Evolutionary conservation across 1,140 invertebrate genomes (phyloP), one percentile per base, ranked within the genome.

Genomic region (Diorhabda elongata): DNA sequence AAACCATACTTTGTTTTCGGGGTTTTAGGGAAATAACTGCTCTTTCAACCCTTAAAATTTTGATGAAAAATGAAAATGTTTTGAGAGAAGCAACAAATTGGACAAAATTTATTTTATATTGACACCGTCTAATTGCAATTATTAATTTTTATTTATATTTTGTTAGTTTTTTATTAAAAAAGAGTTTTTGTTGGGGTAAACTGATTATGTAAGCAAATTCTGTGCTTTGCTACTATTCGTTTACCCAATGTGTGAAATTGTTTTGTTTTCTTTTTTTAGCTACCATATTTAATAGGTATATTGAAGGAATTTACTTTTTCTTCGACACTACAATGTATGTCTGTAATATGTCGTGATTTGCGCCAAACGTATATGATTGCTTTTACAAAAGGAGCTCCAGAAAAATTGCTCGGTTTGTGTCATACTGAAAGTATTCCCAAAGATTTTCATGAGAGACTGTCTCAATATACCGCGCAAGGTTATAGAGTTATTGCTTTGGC

Each of bases 281-380:
- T 69, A 58, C 74, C 70, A 43, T 81, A 72, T 71, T 84, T 93
- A 82, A 87, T 96, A 44, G 95, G 94, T 67, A 92, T 97, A 61
- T 84, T 97, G 3, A 85, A 92, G 11, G 90, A 96, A 81, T 97
- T 97, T 83, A 91, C 95, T 11, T 98, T 97, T 79, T 94, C 93
- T 0, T 97, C 95, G 0, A 89, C 86, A 47, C 84, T 95, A 44
- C 94, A 96, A 79, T 85, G 94, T 59, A 97, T 97, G 95, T 93
- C 92, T 75, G 95, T 97, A 2, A 93, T 98, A 61, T 92, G 92
- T 4, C 85, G 92, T 70, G 87, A 87, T 3, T 83, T 96, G 2
- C 90, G 86, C 44, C 89, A 87, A n/a, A 84, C 87, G 47, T 86
- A 92, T 77, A 95, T 95, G 85, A 88, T 91, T 71, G 85, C 95